Evolutionary conservation across 92 coral and sea anemone genomes (phyloP).

Genomic region (Diadumene lineata): DNA sequence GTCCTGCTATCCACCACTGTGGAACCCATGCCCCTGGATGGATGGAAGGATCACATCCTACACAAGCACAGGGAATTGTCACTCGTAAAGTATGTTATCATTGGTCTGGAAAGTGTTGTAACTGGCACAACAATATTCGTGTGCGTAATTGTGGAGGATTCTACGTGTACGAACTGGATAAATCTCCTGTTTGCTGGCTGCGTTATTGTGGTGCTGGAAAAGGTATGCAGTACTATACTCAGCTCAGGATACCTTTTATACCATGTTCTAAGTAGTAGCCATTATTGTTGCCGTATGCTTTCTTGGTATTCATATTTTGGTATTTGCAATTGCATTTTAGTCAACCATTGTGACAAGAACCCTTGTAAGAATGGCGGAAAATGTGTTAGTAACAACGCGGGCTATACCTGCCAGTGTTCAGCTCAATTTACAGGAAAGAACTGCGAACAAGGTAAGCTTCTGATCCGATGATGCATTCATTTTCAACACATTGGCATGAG

Average conservation of each 20-base stretch:
- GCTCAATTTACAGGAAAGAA: constrained; percentile 43
- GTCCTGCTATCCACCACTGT: constrained; percentile 30
- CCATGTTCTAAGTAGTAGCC: neutral
- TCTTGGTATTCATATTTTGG: neutral
- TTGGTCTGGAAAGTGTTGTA: constrained; percentile 38
- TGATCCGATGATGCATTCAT: neutral
- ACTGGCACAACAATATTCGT: constrained; percentile 43
- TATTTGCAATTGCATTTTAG: neutral
- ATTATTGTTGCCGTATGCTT: neutral
- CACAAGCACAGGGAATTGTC: constrained; percentile 25
- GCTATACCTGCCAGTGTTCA: constrained; percentile 35
- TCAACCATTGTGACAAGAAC: constrained; percentile 17
- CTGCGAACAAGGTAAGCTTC: constrained; percentile 26
- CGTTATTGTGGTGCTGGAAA: constrained; percentile 15
- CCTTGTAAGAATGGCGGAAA: constrained; percentile 37
- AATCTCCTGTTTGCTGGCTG: constrained; percentile 1
- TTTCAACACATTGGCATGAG: no score
- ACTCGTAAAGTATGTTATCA: constrained; percentile 42
- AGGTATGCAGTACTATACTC: neutral
- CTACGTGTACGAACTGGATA: constrained; percentile 20
- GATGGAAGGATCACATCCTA: constrained; percentile 56
- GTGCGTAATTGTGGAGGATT: constrained; percentile 46
- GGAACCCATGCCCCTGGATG: constrained; percentile 67
- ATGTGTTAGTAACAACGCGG: constrained; percentile 27
- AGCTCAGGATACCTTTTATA: neutral